phyloP scores from a whole-genome alignment of 2,888 invertebrate genomes.

The Noctua janthe region DNA sequence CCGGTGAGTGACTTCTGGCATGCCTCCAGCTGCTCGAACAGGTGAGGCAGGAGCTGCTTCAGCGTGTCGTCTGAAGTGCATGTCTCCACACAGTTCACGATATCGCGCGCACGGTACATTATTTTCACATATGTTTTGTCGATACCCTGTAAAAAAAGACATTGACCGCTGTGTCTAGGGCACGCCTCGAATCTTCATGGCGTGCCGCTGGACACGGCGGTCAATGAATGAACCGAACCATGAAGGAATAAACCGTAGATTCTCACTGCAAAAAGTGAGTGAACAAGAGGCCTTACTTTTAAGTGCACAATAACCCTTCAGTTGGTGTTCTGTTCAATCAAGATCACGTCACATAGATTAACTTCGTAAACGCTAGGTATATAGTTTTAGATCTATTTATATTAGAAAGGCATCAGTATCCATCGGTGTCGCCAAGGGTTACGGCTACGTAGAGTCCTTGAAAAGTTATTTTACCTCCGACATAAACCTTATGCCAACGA shows the following conservation, averaged over 20 bases:
- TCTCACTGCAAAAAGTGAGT: no score
- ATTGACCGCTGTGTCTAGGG: neutral
- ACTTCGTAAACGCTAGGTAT: no score
- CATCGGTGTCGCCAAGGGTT: no score
- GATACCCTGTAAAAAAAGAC: slow-evolving; percentile 89
- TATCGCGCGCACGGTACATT: slow-evolving; percentile 95
- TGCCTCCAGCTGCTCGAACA: slow-evolving; percentile 96
- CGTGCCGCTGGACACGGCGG: neutral
- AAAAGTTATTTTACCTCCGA: no score
- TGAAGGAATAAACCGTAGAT: no score
- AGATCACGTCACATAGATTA: no score
- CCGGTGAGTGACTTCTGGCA: slow-evolving; percentile 97
- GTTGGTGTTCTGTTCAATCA: no score
- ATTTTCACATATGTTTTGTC: slow-evolving; percentile 97
- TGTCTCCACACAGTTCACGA: slow-evolving; percentile 95
- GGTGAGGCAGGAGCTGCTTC: slow-evolving; percentile 94
- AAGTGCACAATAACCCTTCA: no score
- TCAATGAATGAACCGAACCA: no score
- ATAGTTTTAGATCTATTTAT: neutral
- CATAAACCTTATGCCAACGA: neutral
- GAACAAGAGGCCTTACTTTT: no score
- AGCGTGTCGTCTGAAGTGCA: slow-evolving; percentile 96
- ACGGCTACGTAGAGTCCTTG: neutral
- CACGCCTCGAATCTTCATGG: neutral
- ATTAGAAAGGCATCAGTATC: neutral